A percentile compares a stretch with the other conserved stretches of the same genome.
Conservation (phyloP, 2,113 vertebrate species). For the Amia ocellicauda region DNA sequence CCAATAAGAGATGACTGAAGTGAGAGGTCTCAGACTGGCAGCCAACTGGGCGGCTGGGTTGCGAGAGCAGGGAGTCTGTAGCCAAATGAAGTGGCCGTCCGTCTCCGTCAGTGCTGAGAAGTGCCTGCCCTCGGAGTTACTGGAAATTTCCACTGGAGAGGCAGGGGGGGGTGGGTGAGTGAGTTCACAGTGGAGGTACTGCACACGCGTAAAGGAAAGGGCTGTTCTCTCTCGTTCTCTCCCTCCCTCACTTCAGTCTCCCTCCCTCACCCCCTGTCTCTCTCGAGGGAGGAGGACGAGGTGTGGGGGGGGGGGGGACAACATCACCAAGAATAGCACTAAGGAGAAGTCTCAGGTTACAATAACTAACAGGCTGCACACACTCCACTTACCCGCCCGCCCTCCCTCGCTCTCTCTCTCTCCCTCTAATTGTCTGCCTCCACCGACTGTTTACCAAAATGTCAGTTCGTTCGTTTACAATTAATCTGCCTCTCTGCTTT, state of each 20-base stretch:
- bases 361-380: not conserved
- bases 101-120: not conserved
- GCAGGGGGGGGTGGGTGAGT: too few species aligned
- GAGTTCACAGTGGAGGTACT: too few species aligned
- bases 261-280: not conserved
- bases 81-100: not conserved
- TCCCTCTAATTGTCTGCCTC: not conserved
- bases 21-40: too few species aligned
- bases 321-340: conserved; percentile 17
- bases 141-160: conserved; percentile 1
- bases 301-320: conserved; percentile 14
- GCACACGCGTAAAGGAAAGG: not conserved
- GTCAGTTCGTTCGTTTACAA: too few species aligned
- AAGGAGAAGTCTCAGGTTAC: conserved; percentile 15
- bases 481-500: too few species aligned
- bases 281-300: conserved; percentile 12
- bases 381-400: not conserved
- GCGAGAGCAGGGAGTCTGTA: not conserved
- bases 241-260: not conserved
- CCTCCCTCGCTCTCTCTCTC: not conserved
- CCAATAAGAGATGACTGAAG: too few species aligned
- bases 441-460: too few species aligned
- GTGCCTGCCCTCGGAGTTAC: not conserved
- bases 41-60: too few species aligned
- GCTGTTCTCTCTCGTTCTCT: not conserved